A percentile compares a stretch with the other conserved stretches of the same genome.
These are phyloP conservation scores for Danio rerio DNA, from an alignment of 2,113 vertebrate species.

Conservation along the genomic window DNA sequence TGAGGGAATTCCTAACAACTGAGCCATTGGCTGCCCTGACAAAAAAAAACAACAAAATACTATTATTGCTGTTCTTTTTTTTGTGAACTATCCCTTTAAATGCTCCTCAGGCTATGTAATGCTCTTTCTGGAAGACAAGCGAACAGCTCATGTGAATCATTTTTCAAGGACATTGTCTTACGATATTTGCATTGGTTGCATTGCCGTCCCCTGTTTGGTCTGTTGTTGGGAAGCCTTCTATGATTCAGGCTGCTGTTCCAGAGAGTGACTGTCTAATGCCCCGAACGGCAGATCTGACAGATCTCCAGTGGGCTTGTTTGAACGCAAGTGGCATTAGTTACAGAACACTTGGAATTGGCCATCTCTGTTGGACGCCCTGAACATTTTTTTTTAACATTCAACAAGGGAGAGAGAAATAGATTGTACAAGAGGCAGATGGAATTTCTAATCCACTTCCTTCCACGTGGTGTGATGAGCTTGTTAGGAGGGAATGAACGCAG, in stretches of 20 bases:
- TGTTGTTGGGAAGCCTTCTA: neutral
- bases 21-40: too few species aligned
- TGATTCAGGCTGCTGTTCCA: slow-evolving; percentile 21
- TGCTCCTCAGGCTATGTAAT: neutral
- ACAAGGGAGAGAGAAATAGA: neutral
- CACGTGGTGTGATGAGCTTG: neutral
- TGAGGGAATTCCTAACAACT: too few species aligned
- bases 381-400: slow-evolving; percentile 1
- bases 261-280: slow-evolving; percentile 9
- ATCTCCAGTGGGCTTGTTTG: neutral
- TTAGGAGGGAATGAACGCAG: neutral
- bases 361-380: neutral
- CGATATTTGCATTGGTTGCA: neutral
- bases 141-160: neutral
- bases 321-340: slow-evolving; percentile 10
- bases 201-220: neutral
- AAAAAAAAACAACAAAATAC: too few species aligned
- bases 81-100: neutral
- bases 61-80: neutral
- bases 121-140: neutral
- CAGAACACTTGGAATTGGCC: slow-evolving; percentile 19
- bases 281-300: neutral
- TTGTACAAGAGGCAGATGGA: slow-evolving; percentile 8
- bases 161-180: slow-evolving; percentile 10
- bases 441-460: slow-evolving; percentile 11